Evolutionary conservation across 2,113 vertebrate species (phyloP), one percentile per base, ranked within the genome.

Genomic region (Amazona guildingii): DNA sequence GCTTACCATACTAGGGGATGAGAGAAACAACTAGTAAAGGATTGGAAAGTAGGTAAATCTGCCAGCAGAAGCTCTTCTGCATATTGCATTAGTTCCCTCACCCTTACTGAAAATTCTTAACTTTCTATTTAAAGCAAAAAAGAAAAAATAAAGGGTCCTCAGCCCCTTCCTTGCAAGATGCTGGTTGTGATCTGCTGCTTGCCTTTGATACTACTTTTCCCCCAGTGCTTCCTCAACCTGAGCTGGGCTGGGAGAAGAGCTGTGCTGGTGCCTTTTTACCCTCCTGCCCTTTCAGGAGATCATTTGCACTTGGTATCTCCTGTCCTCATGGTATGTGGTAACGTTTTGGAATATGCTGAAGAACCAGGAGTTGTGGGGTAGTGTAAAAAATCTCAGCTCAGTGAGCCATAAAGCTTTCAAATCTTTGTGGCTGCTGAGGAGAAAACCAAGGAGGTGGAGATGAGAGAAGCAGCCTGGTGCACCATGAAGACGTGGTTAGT

Each of bases 361-460:
- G 62, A 89, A 27, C 78, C 57, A 72, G 85, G 83, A 92, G 49
- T 86, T 83, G 43, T 96, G 76, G 86, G 23, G 16, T 84, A 48
- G 64, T 10, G 0, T 31, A 63, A 86, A 88, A 90, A 72, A 66
- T 92, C 83, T 90, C 68, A 23, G 67, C 54, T 93, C 55, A 25
- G 44, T 96, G 86, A 91, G 57, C 91, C 93, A 93, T 49, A 86
- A 88, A 86, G 74, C 86, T 75, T 88, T 80, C 68, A 78, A 15
- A 77, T 90, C 90, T 86, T 90, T 81, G 76, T 90, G 90, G 72
- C 68, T 1, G 3, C 88, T 39, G 83, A 93, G 86, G n/a, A 86
- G 81, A 96, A 92, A 93, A 82, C 63, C 68, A 59, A 86, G 76
- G 80, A 88, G 80, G 33, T 86, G 69, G 88, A 88, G 95, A 92